Conservation (phyloP, 2,113 vertebrate species). For the Erinaceus europaeus region DNA sequence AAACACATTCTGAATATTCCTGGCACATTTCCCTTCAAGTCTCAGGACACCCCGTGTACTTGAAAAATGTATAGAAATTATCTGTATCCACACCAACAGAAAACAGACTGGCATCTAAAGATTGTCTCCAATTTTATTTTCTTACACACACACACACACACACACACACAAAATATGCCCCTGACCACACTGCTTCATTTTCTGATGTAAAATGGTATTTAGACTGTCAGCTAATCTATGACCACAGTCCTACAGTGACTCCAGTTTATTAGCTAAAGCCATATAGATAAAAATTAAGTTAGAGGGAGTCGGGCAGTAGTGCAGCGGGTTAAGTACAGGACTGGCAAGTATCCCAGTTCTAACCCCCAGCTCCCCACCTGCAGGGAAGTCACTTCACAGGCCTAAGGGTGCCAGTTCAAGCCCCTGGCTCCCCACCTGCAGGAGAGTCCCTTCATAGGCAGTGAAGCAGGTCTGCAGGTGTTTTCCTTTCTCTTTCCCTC, state of each 20-base stretch:
- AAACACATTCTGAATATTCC: background rate
- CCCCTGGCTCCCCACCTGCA: too few species aligned
- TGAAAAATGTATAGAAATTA: background rate
- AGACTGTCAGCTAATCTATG: background rate
- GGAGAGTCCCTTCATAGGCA: too few species aligned
- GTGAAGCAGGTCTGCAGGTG: too few species aligned
- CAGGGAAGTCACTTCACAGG: too few species aligned
- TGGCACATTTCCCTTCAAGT: background rate
- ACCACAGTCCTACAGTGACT: too few species aligned
- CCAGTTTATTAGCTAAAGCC: background rate
- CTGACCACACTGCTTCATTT: background rate
- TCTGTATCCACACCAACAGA: background rate
- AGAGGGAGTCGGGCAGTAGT: too few species aligned
- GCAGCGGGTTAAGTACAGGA: too few species aligned
- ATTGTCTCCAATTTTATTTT: background rate
- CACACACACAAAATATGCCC: background rate
- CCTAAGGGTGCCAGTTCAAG: too few species aligned
- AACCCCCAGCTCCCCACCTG: too few species aligned
- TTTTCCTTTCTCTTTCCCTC: too few species aligned
- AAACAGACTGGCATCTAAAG: background rate
- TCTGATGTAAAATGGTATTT: background rate
- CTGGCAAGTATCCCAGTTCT: too few species aligned
- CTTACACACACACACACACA: too few species aligned
- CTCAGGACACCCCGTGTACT: background rate
- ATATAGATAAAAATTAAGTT: background rate